Conservation (phyloP, 2,797 vertebrate genomes). For the Spinus pinus region DNA sequence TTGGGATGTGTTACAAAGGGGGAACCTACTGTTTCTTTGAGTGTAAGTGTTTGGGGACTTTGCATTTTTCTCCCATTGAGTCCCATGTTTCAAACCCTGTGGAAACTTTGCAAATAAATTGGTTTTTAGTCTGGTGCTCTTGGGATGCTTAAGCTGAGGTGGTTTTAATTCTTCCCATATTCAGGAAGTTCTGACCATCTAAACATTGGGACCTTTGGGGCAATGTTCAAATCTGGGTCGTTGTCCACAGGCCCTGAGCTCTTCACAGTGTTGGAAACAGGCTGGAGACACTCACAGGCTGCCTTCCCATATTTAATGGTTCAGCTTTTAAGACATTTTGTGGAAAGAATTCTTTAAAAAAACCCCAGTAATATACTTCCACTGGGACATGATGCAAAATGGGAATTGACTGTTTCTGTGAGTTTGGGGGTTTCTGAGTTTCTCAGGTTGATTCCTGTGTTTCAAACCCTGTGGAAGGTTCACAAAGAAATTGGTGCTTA, state of each 20-base stretch:
- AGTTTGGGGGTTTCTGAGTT: background rate
- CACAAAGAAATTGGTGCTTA: background rate
- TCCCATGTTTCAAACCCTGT: background rate
- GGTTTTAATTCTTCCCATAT: background rate
- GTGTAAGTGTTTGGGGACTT: background rate
- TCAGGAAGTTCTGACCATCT: background rate
- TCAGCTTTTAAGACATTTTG: background rate
- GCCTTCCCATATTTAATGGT: background rate
- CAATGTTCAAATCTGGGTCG: background rate
- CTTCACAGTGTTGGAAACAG: background rate
- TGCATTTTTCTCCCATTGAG: background rate
- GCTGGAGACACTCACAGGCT: fast-evolving
- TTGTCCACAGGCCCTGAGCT: background rate
- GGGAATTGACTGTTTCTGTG: background rate
- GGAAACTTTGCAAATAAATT: background rate
- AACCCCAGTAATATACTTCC: background rate
- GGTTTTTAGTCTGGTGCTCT: fast-evolving
- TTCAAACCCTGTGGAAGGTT: background rate
- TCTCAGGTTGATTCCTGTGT: background rate
- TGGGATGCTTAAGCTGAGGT: background rate
- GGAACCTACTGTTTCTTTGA: background rate
- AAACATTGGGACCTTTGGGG: background rate
- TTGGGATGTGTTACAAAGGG: background rate
- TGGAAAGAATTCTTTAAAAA: background rate
- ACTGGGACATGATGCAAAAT: background rate